phyloP scores from a whole-genome alignment of 2,888 invertebrate genomes.

The Drosophila limbata region DNA sequence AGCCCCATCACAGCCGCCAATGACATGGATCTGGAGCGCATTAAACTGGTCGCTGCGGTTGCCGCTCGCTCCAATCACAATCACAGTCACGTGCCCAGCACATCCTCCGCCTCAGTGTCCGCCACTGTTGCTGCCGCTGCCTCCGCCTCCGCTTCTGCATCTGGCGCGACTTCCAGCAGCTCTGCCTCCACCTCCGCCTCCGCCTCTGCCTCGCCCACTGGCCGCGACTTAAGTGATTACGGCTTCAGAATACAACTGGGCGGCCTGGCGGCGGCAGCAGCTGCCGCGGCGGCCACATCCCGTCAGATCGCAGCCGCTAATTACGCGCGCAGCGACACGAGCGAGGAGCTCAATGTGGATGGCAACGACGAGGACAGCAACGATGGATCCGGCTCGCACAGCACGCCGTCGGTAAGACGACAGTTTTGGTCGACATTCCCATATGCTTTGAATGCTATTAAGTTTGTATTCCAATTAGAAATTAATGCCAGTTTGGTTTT shows the following conservation, averaged over 20 bases:
- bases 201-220: constrained; percentile 57
- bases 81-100: constrained; percentile 58
- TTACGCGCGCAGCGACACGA: constrained; percentile 85
- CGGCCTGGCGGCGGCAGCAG: constrained; percentile 84
- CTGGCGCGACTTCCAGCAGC: no score
- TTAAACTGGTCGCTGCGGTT: constrained; percentile 84
- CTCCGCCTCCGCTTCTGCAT: constrained; percentile 33
- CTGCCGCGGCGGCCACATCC: constrained; percentile 84
- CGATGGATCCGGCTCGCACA: constrained; percentile 83
- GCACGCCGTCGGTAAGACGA: constrained; percentile 85
- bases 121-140: constrained; percentile 45
- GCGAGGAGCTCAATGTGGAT: constrained; percentile 85
- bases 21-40: constrained; percentile 85
- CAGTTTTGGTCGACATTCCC: no score
- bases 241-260: constrained; percentile 86
- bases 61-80: constrained; percentile 71
- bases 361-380: constrained; percentile 85
- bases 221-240: constrained; percentile 85
- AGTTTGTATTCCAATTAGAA: no score
- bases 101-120: constrained; percentile 48
- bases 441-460: no score
- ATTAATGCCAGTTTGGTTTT: no score
- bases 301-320: constrained; percentile 83
- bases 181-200: constrained; percentile 49
- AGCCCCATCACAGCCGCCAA: constrained; percentile 39